Evolutionary conservation across 2,113 vertebrate species (phyloP).

Genomic region (Eudyptes chrysolophus): DNA sequence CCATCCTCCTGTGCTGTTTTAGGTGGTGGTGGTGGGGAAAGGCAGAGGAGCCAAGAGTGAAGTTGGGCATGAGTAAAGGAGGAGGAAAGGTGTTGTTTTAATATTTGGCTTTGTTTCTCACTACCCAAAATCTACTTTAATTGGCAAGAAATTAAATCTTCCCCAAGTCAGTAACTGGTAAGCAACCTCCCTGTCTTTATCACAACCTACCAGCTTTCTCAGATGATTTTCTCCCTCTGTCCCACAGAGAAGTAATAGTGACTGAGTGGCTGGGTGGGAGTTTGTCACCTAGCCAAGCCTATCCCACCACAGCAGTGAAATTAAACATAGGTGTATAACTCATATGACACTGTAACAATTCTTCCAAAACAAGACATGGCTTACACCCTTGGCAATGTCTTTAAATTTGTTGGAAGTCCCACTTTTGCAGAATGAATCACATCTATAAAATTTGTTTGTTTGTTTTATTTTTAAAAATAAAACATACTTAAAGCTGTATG

Average conservation of each 20-base stretch:
- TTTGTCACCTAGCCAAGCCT: background rate
- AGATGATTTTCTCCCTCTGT: background rate
- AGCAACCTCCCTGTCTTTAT: background rate
- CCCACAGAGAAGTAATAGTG: background rate
- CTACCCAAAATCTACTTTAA: background rate
- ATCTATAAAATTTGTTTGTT: background rate
- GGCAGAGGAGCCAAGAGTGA: background rate
- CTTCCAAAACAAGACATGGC: background rate
- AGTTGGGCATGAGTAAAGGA: rapidly evolving
- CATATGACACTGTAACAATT: background rate
- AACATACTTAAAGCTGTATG: background rate
- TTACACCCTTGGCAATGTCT: background rate
- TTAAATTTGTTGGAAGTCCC: background rate
- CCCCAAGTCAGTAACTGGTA: background rate
- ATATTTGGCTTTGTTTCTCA: background rate
- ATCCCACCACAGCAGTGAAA: background rate
- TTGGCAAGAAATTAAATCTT: background rate
- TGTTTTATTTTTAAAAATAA: background rate
- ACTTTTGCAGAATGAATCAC: background rate
- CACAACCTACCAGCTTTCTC: background rate
- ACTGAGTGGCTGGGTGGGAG: background rate
- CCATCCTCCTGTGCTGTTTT: background rate
- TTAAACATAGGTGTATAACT: rapidly evolving
- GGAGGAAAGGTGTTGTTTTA: background rate
- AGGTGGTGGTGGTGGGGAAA: rapidly evolving